phyloP scores from a whole-genome alignment of 2,888 invertebrate genomes.

The Epistrophe grossulariae region DNA sequence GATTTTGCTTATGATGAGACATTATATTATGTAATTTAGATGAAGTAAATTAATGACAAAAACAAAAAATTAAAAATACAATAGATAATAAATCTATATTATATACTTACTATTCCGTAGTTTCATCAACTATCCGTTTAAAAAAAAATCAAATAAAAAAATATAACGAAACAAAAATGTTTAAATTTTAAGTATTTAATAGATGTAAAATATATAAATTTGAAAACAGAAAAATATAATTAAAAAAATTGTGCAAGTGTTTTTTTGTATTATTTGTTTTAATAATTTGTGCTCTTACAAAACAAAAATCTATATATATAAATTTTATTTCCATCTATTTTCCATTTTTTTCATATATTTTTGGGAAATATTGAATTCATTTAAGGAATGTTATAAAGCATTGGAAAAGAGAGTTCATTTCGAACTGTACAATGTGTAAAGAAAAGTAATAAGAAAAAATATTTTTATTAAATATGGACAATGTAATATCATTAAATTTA shows the following conservation, averaged over 20 bases:
- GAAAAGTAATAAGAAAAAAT: slow-evolving; percentile 62
- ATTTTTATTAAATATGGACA: slow-evolving; percentile 75
- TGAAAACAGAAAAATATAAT: slow-evolving; percentile 23
- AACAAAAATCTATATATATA: slow-evolving; percentile 32
- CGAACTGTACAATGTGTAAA: slow-evolving; percentile 64
- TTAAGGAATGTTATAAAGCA: slow-evolving; percentile 67
- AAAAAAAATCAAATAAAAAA: slow-evolving; percentile 3
- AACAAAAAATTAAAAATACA: slow-evolving; percentile 42
- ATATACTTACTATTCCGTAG: slow-evolving; percentile 71
- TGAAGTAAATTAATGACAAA: slow-evolving; percentile 47
- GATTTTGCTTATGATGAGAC: slow-evolving; percentile 65
- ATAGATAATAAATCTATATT: slow-evolving; percentile 45
- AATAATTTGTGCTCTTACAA: slow-evolving; percentile 55
- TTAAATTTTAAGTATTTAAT: slow-evolving; percentile 72
- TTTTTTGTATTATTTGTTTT: slow-evolving; percentile 66
- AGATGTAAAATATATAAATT: slow-evolving; percentile 64
- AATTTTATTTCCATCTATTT: slow-evolving; percentile 39
- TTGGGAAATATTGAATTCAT: slow-evolving; percentile 62
- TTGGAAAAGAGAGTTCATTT: slow-evolving; percentile 68
- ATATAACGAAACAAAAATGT: slow-evolving; percentile 42
- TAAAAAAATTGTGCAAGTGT: slow-evolving; percentile 50
- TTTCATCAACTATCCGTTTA: slow-evolving; percentile 67
- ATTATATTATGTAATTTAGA: slow-evolving; percentile 64
- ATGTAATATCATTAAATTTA: slow-evolving; percentile 76
- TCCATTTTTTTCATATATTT: slow-evolving; percentile 45